Conservation (phyloP, 2,888 invertebrate genomes). For the Druceiella hillmani region DNA sequence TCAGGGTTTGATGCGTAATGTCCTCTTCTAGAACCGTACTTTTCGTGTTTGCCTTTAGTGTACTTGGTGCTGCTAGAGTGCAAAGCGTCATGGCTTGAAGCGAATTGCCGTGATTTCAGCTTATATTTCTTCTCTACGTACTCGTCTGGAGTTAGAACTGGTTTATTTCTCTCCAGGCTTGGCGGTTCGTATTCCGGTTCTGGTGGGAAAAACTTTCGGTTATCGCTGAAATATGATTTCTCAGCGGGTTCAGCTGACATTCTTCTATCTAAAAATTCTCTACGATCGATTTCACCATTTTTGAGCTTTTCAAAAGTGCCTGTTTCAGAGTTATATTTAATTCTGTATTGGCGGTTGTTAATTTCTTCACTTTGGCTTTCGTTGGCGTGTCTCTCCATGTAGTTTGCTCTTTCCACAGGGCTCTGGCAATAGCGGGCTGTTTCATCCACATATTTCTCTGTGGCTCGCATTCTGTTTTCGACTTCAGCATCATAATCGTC, state of each 20-base stretch:
- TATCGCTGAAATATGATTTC: conserved; percentile 31
- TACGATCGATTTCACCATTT: conserved; percentile 38
- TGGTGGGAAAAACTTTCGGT: conserved; percentile 41
- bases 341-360: conserved; percentile 38
- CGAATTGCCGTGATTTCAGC: conserved; percentile 37
- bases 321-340: conserved; percentile 43
- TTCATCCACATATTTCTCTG: conserved; percentile 52
- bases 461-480: conserved; percentile 46
- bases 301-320: conserved; percentile 36
- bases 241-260: conserved; percentile 27
- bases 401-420: conserved; percentile 52
- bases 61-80: conserved; percentile 45
- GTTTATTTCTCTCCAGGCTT: conserved; percentile 60
- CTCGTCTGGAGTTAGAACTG: conserved; percentile 57
- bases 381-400: conserved; percentile 46
- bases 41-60: conserved; percentile 38
- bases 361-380: conserved; percentile 50
- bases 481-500: conserved; percentile 47
- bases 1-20: conserved; percentile 59
- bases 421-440: conserved; percentile 52
- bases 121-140: conserved; percentile 49
- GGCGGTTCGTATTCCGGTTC: conserved; percentile 59
- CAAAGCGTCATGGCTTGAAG: conserved; percentile 47
- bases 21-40: conserved; percentile 44
- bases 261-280: conserved; percentile 37